These are phyloP conservation scores for Rostratula benghalensis DNA, from an alignment of 2,113 vertebrate genomes.

Conservation along the genomic window DNA sequence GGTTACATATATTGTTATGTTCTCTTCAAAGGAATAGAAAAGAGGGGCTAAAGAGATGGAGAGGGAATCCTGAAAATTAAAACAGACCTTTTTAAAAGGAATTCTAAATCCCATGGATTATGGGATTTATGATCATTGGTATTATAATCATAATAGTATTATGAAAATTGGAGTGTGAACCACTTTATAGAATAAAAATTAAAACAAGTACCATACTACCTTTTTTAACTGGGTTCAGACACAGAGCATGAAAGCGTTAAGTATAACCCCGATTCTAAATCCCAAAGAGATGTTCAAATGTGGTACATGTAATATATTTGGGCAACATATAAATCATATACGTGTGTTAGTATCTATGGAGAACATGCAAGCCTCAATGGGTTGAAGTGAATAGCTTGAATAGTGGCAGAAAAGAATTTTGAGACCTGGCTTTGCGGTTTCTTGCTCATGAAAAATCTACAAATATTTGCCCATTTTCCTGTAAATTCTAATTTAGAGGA, in stretches of 20 bases:
- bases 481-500: neutral
- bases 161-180: neutral
- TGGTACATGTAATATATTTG: neutral
- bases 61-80: neutral
- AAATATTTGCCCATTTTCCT: neutral
- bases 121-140: neutral
- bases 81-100: neutral
- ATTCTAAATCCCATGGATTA: neutral
- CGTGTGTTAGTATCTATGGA: neutral
- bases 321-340: neutral
- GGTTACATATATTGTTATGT: neutral
- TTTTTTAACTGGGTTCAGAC: neutral
- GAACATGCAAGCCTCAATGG: fast-evolving
- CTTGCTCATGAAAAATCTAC: neutral
- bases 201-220: neutral
- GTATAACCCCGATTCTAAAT: neutral
- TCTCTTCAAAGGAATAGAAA: neutral
- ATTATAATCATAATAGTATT: no score
- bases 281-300: neutral
- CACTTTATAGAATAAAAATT: neutral
- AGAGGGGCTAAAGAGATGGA: neutral
- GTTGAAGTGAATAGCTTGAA: neutral
- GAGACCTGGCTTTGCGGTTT: neutral
- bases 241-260: neutral
- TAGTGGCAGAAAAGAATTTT: neutral